Percentiles rank a stretch among this genome's conserved stretches.
phyloP scores from a whole-genome alignment of 1,140 invertebrate species.

The Drosophila repleta region DNA sequence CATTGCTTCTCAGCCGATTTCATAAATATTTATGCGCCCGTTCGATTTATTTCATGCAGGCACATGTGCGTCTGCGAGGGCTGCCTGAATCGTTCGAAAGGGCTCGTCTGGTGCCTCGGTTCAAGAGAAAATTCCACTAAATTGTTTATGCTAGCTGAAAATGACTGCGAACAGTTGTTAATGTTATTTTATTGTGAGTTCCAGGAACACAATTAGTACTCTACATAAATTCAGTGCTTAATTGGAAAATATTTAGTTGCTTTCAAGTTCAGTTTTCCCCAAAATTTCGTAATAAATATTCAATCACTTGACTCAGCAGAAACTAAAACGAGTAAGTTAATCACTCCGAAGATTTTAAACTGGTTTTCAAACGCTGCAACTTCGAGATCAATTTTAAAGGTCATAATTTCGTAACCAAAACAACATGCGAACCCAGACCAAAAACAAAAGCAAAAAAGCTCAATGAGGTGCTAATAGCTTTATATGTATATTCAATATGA shows the following conservation, averaged over 20 bases:
- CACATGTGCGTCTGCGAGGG: slow-evolving; percentile 52
- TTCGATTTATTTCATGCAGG: slow-evolving; percentile 60
- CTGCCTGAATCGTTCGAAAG: slow-evolving; percentile 6
- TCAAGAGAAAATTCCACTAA: neutral
- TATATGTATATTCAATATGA: neutral
- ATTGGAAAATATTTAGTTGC: neutral
- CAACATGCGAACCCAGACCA: slow-evolving; percentile 14
- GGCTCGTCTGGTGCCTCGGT: slow-evolving; percentile 2
- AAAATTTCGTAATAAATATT: neutral
- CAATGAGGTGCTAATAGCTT: slow-evolving; percentile 39
- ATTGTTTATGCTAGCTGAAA: slow-evolving; percentile 6
- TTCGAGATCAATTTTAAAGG: slow-evolving; percentile 48
- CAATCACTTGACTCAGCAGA: slow-evolving; percentile 8
- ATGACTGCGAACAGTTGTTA: neutral
- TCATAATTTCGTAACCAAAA: slow-evolving; percentile 43
- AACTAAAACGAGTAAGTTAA: slow-evolving; percentile 10
- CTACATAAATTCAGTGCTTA: neutral
- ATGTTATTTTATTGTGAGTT: slow-evolving; percentile 10
- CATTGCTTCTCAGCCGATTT: slow-evolving; percentile 42
- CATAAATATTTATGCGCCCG: slow-evolving; percentile 65
- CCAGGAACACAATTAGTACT: neutral
- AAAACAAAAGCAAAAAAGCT: neutral
- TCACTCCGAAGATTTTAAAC: slow-evolving; percentile 17
- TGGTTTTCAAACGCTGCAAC: slow-evolving; percentile 23
- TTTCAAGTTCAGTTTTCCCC: neutral